Conservation (phyloP, 2,888 invertebrate genomes). For the Drosophila testacea region DNA sequence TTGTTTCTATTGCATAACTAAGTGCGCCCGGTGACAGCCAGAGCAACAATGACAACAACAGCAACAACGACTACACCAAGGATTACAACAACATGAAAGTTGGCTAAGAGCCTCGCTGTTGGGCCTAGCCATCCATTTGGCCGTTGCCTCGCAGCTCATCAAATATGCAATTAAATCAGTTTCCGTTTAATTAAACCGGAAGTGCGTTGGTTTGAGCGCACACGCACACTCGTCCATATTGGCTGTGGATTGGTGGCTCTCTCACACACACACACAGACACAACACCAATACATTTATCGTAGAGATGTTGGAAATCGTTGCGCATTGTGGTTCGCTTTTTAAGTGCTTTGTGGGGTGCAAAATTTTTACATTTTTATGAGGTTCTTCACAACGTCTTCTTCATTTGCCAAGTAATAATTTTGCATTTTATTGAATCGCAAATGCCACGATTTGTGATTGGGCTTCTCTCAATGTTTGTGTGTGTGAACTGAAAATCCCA, state of each 20-base stretch:
- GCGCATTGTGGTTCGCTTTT: constrained; percentile 67
- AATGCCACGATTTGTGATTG: constrained; percentile 34
- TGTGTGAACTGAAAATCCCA: constrained; percentile 1
- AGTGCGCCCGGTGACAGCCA: constrained; percentile 48
- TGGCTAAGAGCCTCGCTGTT: constrained; percentile 30
- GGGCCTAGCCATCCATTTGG: constrained; percentile 62
- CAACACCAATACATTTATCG: constrained; percentile 5
- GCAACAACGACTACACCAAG: constrained; percentile 28
- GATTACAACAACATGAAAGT: constrained; percentile 31
- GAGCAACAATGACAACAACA: constrained; percentile 26
- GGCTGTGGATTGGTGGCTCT: constrained; percentile 27
- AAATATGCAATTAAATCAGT: constrained; percentile 85
- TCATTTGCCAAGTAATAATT: constrained; percentile 40
- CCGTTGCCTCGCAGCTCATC: constrained; percentile 78
- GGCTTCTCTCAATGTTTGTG: neutral
- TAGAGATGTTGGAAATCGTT: constrained; percentile 10
- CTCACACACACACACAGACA: neutral
- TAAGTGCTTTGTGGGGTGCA: constrained; percentile 63
- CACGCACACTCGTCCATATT: constrained; percentile 26
- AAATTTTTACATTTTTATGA: constrained; percentile 75
- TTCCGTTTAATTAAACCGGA: constrained; percentile 84
- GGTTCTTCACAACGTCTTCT: constrained; percentile 43
- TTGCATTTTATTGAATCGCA: constrained; percentile 71
- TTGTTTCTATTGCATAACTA: constrained; percentile 59
- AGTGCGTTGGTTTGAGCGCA: constrained; percentile 74